A percentile compares a stretch with the other conserved stretches of the same genome.
Conservation (phyloP, 2,797 vertebrate species). For the Parauchenoglanis punctatus region DNA sequence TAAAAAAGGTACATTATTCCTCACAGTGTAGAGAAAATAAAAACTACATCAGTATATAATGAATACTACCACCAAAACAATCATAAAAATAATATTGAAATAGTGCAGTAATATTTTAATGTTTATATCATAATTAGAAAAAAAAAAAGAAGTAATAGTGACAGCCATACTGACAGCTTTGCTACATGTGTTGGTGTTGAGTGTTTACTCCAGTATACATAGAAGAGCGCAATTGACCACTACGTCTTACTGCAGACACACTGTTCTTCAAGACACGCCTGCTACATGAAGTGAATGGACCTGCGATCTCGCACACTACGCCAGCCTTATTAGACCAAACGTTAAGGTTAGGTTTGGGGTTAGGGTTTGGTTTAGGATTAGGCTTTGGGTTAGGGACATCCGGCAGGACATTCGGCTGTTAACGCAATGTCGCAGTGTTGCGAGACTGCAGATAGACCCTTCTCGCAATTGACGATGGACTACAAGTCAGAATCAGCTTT, state of each 20-base stretch:
- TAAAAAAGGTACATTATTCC: neutral
- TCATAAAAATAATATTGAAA: neutral
- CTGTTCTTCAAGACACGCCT: too few relatives aligned
- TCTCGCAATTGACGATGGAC: neutral
- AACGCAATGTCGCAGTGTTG: too few relatives aligned
- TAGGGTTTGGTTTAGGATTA: too few relatives aligned
- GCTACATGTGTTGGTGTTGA: neutral
- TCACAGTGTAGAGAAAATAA: neutral
- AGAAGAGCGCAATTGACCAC: neutral
- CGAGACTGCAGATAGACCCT: too few relatives aligned
- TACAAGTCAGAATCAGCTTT: neutral
- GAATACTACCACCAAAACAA: neutral
- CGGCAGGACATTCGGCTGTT: too few relatives aligned
- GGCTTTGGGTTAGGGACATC: too few relatives aligned
- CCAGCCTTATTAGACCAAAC: too few relatives aligned
- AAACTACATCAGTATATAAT: neutral
- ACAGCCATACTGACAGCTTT: neutral
- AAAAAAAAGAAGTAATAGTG: neutral
- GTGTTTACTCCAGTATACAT: neutral
- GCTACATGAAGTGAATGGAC: too few relatives aligned
- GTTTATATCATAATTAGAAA: neutral
- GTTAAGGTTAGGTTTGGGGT: too few relatives aligned
- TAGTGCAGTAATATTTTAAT: neutral
- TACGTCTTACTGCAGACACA: too few relatives aligned
- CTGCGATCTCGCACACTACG: too few relatives aligned